Evolutionary conservation across 2,888 invertebrate genomes (phyloP), one percentile per base, ranked within the genome.

Genomic region (Amorpha juglandis): DNA sequence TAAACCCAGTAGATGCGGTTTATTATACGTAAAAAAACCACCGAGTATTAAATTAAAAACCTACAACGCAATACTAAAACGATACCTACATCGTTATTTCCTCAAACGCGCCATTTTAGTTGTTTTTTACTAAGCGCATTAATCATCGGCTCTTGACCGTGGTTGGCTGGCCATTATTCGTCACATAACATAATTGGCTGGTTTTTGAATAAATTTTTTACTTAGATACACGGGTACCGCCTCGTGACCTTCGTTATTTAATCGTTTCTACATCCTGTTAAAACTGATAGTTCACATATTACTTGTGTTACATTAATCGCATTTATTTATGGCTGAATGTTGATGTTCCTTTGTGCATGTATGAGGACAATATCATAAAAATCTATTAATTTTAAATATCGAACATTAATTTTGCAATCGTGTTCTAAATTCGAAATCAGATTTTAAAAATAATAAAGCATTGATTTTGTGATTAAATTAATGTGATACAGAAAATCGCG

Each of bases 81-180:
- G 19, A 45, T 62, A 64, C 21, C 50, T 53, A 64, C 8, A 14
- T 7, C 42, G 42, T n/a, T 67, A 69, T 67, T 78, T 78, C 78
- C 78, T 76, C 69, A 68, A 71, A 62, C 74, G 52, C 71, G 78
- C 78, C 78, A 78, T 78, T 75, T 78, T 73, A 68, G 50, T 68
- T 69, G 65, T 75, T 68, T 68, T 66, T 65, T 67, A 63, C 47
- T 65, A 65, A 65, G 53, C 64, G 55, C 58, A 73, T 78, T 76
- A 77, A 72, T 77, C 73, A 78, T 77, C 71, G 16, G 16, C 55
- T 63, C 70, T 69, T 52, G 67, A 67, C 70, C 71, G 68, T 69
- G 77, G 70, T 77, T 77, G 78, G 77, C 63, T 72, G 70, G 65
- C 58, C 42, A 68, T 33, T 63, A 63, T 68, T 67, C 35, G 68